Conservation (phyloP, 64 coral and sea anemone genomes). For the Dendronephthya gigantea region DNA sequence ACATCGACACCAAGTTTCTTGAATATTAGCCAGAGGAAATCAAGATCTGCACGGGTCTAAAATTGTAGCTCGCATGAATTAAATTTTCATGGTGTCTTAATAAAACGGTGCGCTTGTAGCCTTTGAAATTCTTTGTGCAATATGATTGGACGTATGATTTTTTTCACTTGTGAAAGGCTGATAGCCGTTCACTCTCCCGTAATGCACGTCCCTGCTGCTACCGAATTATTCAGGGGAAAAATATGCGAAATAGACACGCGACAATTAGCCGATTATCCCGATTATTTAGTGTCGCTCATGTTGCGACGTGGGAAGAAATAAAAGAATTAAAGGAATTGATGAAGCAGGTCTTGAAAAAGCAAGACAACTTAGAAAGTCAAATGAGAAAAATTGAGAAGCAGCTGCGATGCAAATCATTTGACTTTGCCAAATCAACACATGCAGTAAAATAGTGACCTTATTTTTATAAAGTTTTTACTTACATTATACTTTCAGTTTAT, state of each 20-base stretch:
- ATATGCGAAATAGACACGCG: too few relatives aligned
- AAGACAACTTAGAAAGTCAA: neutral
- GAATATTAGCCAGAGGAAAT: constrained; percentile 1
- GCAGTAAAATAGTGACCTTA: neutral
- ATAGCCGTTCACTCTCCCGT: too few relatives aligned
- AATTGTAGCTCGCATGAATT: neutral
- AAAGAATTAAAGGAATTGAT: neutral
- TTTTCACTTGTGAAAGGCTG: too few relatives aligned
- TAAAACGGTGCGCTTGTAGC: too few relatives aligned
- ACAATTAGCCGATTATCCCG: neutral
- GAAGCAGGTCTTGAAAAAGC: neutral
- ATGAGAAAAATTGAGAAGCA: neutral
- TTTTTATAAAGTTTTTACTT: neutral
- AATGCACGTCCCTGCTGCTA: too few relatives aligned
- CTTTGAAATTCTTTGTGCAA: too few relatives aligned
- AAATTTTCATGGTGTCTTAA: too few relatives aligned
- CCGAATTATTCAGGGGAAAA: too few relatives aligned
- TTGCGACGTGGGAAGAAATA: too few relatives aligned
- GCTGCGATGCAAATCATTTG: neutral
- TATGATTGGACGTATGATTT: too few relatives aligned
- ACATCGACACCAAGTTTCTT: neutral
- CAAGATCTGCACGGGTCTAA: neutral
- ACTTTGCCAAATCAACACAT: neutral
- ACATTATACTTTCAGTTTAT: neutral
- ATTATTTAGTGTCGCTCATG: neutral